Evolutionary conservation across 2,888 invertebrate species (phyloP).

Genomic region (Branchipolynoe longqiensis): DNA sequence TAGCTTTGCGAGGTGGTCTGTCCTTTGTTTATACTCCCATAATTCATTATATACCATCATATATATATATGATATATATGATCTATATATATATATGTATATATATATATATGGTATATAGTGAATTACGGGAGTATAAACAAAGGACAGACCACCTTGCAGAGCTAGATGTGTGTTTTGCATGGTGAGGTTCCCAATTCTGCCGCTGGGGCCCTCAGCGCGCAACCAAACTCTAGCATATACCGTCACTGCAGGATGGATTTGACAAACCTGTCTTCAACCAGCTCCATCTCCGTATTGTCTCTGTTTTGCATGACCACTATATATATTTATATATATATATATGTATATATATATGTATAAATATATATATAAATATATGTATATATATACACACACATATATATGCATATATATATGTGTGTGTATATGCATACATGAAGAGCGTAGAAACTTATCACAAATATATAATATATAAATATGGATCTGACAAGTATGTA

Average conservation of each 20-base stretch:
- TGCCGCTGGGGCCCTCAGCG: not conserved
- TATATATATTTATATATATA: too few species aligned
- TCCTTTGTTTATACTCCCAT: too few species aligned
- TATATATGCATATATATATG: not conserved
- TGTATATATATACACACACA: not conserved
- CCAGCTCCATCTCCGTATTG: too few species aligned
- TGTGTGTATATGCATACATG: not conserved
- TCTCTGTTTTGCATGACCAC: not conserved
- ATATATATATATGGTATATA: too few species aligned
- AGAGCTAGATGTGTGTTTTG: not conserved
- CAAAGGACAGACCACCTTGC: not conserved
- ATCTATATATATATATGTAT: too few species aligned
- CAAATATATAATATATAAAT: too few species aligned
- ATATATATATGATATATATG: too few species aligned
- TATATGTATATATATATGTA: not conserved
- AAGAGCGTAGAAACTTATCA: too few species aligned
- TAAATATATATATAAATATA: not conserved
- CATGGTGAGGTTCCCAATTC: not conserved
- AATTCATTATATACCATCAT: too few species aligned
- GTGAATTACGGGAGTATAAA: too few species aligned
- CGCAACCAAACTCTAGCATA: not conserved
- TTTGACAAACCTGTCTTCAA: not conserved
- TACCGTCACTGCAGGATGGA: not conserved
- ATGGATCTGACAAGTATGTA: too few species aligned
- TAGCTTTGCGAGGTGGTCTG: not conserved